Base-by-base conservation (phyloP, 2,113 vertebrate genomes). In the Pseudopodoces humilis region DNA sequence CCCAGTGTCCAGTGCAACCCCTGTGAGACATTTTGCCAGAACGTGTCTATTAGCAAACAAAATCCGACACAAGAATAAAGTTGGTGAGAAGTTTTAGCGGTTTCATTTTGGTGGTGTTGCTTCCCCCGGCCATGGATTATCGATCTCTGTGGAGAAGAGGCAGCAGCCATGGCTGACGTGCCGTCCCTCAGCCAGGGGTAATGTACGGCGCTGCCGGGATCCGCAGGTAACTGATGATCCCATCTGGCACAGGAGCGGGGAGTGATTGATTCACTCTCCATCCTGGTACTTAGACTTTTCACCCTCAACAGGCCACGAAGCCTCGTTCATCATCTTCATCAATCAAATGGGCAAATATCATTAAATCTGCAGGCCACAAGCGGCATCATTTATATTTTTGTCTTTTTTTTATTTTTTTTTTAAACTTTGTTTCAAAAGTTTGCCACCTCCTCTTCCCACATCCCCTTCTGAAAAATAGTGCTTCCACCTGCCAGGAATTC, bases 251-350 rank as follows among this genome's bases (percentile, higher is more conserved):
- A 55, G 92, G 76, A 97, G 81, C 18, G 65, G 87, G 79, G 44
- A 78, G 44, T 98, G 98, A 98, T 97, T 97, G 97, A 98, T 98
- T 97, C 67, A 97, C 95, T 97, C 74, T 23, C 80, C 18, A 19
- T 95, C 96, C 93, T 91, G 88, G 56, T 79, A 94, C 95, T 97
- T 96, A 97, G 96, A 96, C 95, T 94, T 94, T 94, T 95, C 92
- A 94, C 96, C 97, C 97, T 94, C 92, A 92, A 96, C 94, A 94
- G 96, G 86, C 91, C 84, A 79, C 10, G 2, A 94, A 75, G 63
- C 86, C 79, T 86, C 53, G 2, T 90, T 95, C 80, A 50, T 97
- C 96, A 81, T 88, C 76, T 93, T 94, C 97, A 98, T 98, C 97
- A 97, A 97, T 98, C 97, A 97, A 90, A 74, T 53, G 86, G 65